Percentiles rank a stretch among this genome's conserved stretches.
These are phyloP conservation scores for Micrasema minimum DNA, from an alignment of 1,140 invertebrate species.

Conservation along the genomic window DNA sequence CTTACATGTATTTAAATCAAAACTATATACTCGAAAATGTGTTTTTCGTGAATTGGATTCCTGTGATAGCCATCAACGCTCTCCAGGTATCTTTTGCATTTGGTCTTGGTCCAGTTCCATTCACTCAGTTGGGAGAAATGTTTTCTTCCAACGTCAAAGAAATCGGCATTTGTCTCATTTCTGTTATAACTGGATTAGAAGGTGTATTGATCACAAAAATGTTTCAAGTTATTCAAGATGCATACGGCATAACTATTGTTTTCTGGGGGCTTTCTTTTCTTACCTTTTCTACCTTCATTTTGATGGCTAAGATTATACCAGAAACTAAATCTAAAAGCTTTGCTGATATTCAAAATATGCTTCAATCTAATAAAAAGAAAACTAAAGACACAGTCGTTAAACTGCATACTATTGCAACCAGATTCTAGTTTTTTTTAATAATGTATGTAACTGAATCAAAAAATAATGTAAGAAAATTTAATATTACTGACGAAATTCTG, in stretches of 20 bases:
- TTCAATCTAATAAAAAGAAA: conserved; percentile 26
- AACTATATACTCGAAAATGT: conserved; percentile 21
- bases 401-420: not conserved
- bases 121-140: conserved; percentile 46
- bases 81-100: conserved; percentile 48
- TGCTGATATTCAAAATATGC: conserved; percentile 47
- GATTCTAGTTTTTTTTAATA: too few species aligned
- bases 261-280: conserved; percentile 45
- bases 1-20: conserved; percentile 44
- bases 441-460: too few species aligned
- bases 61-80: conserved; percentile 38
- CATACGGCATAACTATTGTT: conserved; percentile 38
- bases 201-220: conserved; percentile 45
- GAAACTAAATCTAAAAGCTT: conserved; percentile 50
- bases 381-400: conserved; percentile 29
- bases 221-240: conserved; percentile 46
- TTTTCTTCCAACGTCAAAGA: conserved; percentile 47
- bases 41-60: conserved; percentile 39
- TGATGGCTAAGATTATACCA: conserved; percentile 35
- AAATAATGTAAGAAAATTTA: too few species aligned
- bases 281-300: conserved; percentile 33
- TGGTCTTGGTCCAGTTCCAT: conserved; percentile 47
- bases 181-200: conserved; percentile 45
- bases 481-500: too few species aligned
- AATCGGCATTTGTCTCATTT: conserved; percentile 38